phyloP scores from a whole-genome alignment of 2,888 invertebrate species.

The Escarpia spicata region DNA sequence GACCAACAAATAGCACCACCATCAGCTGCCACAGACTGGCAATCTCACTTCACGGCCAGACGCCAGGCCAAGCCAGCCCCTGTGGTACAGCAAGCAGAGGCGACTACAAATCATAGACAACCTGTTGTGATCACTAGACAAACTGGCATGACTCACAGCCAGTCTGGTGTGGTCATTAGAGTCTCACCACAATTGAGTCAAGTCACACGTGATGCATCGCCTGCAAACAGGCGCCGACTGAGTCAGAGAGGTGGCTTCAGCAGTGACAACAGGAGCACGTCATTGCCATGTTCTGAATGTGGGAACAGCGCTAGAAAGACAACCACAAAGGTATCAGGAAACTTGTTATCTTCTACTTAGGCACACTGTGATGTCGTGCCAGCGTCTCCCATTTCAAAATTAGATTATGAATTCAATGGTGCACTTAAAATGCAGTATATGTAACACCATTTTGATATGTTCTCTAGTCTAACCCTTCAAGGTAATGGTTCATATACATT shows the following conservation, averaged over 20 bases:
- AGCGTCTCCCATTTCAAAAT: too few species aligned
- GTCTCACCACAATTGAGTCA: background rate
- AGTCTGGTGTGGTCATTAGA: background rate
- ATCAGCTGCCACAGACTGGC: background rate
- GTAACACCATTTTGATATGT: too few species aligned
- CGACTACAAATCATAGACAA: background rate
- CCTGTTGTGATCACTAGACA: background rate
- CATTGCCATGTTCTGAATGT: background rate
- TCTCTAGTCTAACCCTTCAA: too few species aligned
- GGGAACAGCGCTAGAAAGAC: background rate
- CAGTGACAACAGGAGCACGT: background rate
- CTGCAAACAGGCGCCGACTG: background rate
- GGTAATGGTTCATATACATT: too few species aligned
- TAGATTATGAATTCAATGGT: too few species aligned
- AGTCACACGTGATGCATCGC: background rate
- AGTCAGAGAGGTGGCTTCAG: background rate
- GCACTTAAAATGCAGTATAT: too few species aligned
- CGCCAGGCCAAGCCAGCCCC: background rate
- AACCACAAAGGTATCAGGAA: background rate
- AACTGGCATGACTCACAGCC: background rate
- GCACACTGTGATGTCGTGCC: too few species aligned
- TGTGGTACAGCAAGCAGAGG: background rate
- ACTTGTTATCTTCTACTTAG: too few species aligned
- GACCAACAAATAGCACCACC: background rate
- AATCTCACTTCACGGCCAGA: background rate